These are phyloP conservation scores for Luscinia luscinia DNA, from an alignment of 2,797 vertebrate species.

Conservation along the genomic window DNA sequence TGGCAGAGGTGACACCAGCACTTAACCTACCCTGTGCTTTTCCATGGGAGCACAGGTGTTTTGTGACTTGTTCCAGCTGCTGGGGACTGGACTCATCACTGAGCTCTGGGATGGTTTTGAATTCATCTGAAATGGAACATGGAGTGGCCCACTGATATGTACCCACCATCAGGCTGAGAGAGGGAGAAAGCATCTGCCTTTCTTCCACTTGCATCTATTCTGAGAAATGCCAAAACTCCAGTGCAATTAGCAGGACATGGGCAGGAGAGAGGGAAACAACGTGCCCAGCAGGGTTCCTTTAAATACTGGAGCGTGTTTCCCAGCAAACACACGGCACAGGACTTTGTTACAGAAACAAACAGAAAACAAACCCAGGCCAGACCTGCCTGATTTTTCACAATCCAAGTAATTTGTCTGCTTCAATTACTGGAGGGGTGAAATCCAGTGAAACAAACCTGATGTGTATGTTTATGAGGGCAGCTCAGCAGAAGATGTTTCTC, in stretches of 20 bases:
- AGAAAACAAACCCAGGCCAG: conserved; percentile 74
- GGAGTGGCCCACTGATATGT: neutral
- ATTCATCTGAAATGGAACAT: neutral
- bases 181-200: neutral
- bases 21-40: neutral
- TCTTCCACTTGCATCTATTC: neutral
- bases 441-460: conserved; percentile 15
- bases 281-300: neutral
- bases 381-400: conserved; percentile 60
- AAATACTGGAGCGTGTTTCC: neutral
- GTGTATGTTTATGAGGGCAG: neutral
- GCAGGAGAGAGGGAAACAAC: neutral
- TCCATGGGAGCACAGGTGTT: neutral
- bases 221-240: neutral
- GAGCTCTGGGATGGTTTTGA: neutral
- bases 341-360: conserved; percentile 76
- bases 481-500: conserved; percentile 17
- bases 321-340: neutral
- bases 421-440: conserved; percentile 34
- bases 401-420: conserved; percentile 40
- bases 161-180: neutral
- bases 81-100: neutral
- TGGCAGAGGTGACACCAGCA: neutral
- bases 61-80: neutral
- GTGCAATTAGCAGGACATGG: neutral